Conservation (phyloP, 64 coral and sea anemone species). For the Montipora efflorescens region DNA sequence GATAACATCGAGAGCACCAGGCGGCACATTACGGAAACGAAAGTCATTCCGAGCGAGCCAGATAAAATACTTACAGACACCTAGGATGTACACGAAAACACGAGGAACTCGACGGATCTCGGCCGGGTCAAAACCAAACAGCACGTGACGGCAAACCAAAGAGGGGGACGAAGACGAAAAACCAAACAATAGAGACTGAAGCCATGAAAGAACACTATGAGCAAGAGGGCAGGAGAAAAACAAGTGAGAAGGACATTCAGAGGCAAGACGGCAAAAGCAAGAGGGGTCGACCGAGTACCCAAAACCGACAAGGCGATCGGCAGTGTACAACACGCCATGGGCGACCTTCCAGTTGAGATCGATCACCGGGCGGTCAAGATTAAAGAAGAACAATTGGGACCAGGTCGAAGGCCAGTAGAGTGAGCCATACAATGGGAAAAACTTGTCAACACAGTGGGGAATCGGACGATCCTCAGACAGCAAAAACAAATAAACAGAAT, state of each 20-base stretch:
- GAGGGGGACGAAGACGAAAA: not conserved
- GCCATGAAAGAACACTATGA: not conserved
- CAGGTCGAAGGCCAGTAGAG: conserved; percentile 31
- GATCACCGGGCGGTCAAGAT: not conserved
- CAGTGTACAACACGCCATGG: conserved; percentile 1
- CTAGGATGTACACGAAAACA: conserved; percentile 20
- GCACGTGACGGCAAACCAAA: not conserved
- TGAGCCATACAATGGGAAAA: not conserved
- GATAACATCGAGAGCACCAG: not conserved
- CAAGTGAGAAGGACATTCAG: not conserved
- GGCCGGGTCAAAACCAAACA: conserved; percentile 33
- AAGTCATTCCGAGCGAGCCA: conserved; percentile 36
- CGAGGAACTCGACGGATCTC: not conserved
- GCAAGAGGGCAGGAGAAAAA: conserved; percentile 42
- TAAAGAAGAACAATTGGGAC: not conserved
- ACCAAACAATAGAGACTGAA: not conserved
- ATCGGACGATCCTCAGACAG: not conserved
- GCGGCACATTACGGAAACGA: conserved; percentile 1
- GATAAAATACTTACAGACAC: conserved; percentile 28
- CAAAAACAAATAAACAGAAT: not conserved
- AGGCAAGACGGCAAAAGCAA: not conserved
- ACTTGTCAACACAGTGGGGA: conserved; percentile 8
- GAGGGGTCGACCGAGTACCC: not conserved
- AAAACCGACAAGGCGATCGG: not conserved
- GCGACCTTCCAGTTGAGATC: conserved; percentile 6